phyloP scores from a whole-genome alignment of 2,888 invertebrate genomes.

The Epirrhoe tristata region DNA sequence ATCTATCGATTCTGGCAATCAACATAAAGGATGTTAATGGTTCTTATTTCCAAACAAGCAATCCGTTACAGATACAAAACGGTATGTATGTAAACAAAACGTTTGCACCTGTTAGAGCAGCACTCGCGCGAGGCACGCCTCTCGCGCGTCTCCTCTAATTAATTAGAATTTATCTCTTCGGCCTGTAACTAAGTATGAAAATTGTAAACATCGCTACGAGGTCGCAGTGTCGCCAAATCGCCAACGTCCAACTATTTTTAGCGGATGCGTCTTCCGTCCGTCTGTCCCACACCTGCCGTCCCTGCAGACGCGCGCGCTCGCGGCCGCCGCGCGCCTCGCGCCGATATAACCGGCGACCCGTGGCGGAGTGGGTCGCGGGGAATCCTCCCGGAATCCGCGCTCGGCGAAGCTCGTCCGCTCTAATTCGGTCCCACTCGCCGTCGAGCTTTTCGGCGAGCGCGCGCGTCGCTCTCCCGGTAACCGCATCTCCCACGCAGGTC shows the following conservation, averaged over 20 bases:
- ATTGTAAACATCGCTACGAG: constrained; percentile 80
- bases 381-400: constrained; percentile 81
- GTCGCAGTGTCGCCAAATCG: constrained; percentile 77
- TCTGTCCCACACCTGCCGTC: constrained; percentile 76
- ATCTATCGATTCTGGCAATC: neutral
- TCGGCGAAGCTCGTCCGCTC: constrained; percentile 74
- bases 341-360: constrained; percentile 68
- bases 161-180: constrained; percentile 51
- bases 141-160: constrained; percentile 42
- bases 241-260: constrained; percentile 78
- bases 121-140: constrained; percentile 43
- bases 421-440: constrained; percentile 82
- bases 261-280: constrained; percentile 78
- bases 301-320: constrained; percentile 54
- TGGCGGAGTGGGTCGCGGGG: constrained; percentile 77
- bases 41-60: constrained; percentile 29
- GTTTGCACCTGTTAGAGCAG: constrained; percentile 45
- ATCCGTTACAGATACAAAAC: constrained; percentile 36
- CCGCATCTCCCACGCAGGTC: constrained; percentile 74
- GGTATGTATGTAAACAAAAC: constrained; percentile 43
- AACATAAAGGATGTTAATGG: neutral
- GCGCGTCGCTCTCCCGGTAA: constrained; percentile 61
- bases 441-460: constrained; percentile 74
- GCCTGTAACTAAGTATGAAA: constrained; percentile 62
- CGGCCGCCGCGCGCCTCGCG: constrained; percentile 54